Percentiles rank a stretch among this genome's conserved stretches.
These are phyloP conservation scores for Morinoia aosen DNA, from an alignment of 2,888 invertebrate genomes.

Conservation along the genomic window DNA sequence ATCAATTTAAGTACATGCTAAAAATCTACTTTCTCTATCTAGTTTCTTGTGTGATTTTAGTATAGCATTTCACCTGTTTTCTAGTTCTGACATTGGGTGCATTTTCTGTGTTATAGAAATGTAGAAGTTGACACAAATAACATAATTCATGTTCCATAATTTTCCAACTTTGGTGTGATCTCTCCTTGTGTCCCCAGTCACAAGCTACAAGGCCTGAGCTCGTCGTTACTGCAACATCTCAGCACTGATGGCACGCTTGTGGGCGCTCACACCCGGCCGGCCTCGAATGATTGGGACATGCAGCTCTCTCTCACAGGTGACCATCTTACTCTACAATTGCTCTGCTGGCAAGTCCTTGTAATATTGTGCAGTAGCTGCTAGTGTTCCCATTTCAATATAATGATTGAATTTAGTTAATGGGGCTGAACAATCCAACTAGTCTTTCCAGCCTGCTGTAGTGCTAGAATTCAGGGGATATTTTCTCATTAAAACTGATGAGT, in stretches of 20 bases:
- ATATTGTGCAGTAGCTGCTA: not conserved
- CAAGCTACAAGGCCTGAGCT: not conserved
- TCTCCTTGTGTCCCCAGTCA: not conserved
- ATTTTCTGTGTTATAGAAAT: too few relatives aligned
- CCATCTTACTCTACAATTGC: too few relatives aligned
- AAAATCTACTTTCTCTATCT: not conserved
- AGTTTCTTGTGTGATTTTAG: not conserved
- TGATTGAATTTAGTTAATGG: not conserved
- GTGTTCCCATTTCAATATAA: not conserved
- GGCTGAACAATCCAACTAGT: not conserved
- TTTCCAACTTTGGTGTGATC: not conserved
- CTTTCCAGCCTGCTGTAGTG: not conserved
- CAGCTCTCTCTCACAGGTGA: slow-evolving; percentile 24
- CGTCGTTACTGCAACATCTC: not conserved
- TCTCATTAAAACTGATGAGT: too few relatives aligned
- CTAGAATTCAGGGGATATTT: not conserved
- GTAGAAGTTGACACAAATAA: not conserved
- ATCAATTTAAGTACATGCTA: too few relatives aligned
- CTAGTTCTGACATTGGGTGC: not conserved
- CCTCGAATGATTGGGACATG: not conserved
- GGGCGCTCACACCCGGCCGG: not conserved
- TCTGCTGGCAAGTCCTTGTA: too few relatives aligned
- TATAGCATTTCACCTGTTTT: not conserved
- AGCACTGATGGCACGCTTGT: not conserved
- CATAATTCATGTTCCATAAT: not conserved